Conservation (phyloP, 2,888 invertebrate species). For the Aphelenchoides bicaudatus region DNA sequence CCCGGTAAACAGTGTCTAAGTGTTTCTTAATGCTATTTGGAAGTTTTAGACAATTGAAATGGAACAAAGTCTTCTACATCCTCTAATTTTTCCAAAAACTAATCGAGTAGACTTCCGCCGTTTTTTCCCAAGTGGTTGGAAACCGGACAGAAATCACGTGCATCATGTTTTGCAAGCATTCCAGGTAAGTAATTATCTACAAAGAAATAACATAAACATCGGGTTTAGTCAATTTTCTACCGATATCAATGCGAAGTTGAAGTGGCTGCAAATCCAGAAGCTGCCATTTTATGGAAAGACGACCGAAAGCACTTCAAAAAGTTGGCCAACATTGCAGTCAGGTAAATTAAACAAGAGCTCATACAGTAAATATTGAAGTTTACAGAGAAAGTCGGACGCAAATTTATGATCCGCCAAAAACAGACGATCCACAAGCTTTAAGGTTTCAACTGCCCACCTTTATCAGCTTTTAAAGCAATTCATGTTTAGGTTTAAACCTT, state of each 20-base stretch:
- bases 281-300: constrained; percentile 43
- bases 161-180: constrained; percentile 39
- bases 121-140: constrained; percentile 50
- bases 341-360: not conserved
- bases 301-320: constrained; percentile 36
- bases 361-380: not conserved
- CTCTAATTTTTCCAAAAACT: constrained; percentile 31
- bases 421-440: constrained; percentile 20
- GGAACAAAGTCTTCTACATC: constrained; percentile 35
- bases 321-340: constrained; percentile 19
- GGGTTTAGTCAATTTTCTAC: constrained; percentile 45
- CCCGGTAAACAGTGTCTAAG: constrained; percentile 12
- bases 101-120: constrained; percentile 31
- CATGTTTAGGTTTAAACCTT: constrained; percentile 13
- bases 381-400: constrained; percentile 22
- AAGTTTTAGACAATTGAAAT: not conserved
- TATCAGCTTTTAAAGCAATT: no score
- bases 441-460: not conserved
- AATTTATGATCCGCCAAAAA: constrained; percentile 20
- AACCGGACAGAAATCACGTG: constrained; percentile 42
- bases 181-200: constrained; percentile 29
- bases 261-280: constrained; percentile 39
- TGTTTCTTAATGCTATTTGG: not conserved
- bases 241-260: constrained; percentile 36
- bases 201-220: no score